Base-by-base conservation (phyloP, 2,113 vertebrate species). In the Melospiza melodia region DNA sequence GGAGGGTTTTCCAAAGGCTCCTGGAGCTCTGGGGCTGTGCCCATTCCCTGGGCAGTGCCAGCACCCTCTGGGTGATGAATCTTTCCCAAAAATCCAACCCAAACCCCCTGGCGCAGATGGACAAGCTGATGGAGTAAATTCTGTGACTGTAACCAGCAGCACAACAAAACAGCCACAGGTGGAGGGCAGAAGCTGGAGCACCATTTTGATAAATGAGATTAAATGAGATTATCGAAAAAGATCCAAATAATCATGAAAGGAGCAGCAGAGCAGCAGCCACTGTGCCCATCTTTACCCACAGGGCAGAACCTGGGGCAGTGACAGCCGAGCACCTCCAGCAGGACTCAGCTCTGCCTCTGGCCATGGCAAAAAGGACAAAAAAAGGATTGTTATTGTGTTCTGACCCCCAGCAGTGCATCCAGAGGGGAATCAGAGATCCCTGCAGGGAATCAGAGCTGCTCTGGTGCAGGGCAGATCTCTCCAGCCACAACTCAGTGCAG, bases 1-100 rank as follows among this genome's bases (percentile, higher is more conserved):
- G 51, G 6, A 49, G 35, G 0, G 15, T 13, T 46, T 22, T 13
- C 61, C 77, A 17, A 54, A 6, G 0, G 0, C 20, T 48, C 46
- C 62, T 41, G 69, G 24, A 75, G 69, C 54, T 61, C 48, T 4
- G 2, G 41, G 44, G 10, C 5, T 1, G 27, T 44, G 12, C 15
- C 76, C 61, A 89, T 37, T 74, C 77, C 59, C 77, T 80, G 68
- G 15, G 22, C 59, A 89, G 44, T 44, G 77, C 59, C 37, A 58
- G 39, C 61, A 89, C 27, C 22, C 52, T 74, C 52, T 44, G 52
- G 12, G 7, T n/a, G 19, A n/a, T 18, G 9, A 52, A 2, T 3
- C 7, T 61, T 54, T 10, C 9, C 54, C 48, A 0, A 17, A 54
- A 20, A n/a, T 10, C 62, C 69, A n/a, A 10, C 8, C 2, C 1